Evolutionary conservation across 2,888 invertebrate genomes (phyloP), one percentile per base, ranked within the genome.

Genomic region (Arrhopalites spinosus): DNA sequence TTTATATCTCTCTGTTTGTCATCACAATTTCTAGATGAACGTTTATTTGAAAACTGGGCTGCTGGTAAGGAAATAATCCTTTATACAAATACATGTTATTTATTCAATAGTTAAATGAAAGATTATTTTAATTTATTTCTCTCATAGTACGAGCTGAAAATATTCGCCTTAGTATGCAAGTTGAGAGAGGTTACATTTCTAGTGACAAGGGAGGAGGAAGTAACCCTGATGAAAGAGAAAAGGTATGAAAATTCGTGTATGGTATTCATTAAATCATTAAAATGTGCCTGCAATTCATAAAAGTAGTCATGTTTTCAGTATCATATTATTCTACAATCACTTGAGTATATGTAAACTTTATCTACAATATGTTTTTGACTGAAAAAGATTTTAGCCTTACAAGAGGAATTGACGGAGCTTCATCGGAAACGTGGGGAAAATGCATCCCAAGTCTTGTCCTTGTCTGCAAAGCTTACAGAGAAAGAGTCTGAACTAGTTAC

Each of bases 391-490:
- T 87, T 94, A 78, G 88, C 89, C 17, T 92, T 96, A 84, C 96
- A 97, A 85, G 97, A 97, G 86, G 97, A 98, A 85, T 87, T 98
- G 47, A 95, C 96, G 0, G 94, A 93, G 75, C 86, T 97, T 75
- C 96, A 96, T 84, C 89, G 93, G 83, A 89, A 94, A 75, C 91
- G 94, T 85, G 95, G 96, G 63, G 96, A 97, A 88, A 95, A 95
- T 87, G 90, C 96, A 1, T 96, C 97, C 85, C 92, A 95, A 87
- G 93, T 97, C 80, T 93, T 97, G 78, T 95, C 94, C 86, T 88
- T 97, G 50, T 96, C 94, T 87, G 89, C 91, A 80, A 90, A 90
- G 86, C 88, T 96, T 59, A 94, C 95, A 85, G 94, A 95, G 81
- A 91, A 93, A 84, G 93, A 93, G 82, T 93, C 92, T 84, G 88